Evolutionary conservation across 2,888 invertebrate genomes (phyloP), one percentile per base, ranked within the genome.

Genomic region (Eristalis pertinax): DNA sequence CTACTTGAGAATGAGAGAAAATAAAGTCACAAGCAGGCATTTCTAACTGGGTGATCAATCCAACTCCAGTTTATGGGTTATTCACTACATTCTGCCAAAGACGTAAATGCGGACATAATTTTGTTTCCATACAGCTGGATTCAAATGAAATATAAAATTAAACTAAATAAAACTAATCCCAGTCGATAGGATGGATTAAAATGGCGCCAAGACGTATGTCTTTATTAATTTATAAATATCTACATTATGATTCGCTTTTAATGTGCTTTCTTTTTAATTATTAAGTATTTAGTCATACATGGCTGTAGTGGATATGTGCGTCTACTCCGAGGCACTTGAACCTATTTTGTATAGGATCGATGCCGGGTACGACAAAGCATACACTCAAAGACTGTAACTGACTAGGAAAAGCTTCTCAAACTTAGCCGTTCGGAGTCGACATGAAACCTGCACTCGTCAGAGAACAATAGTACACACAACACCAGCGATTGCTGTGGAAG

Each of bases 181-280:
- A 68, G 80, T 67, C 67, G 76, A 22, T 32, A 19, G 43, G 69
- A 41, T 58, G 68, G 73, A 76, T 77, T 60, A 64, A 73, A 19
- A 41, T 76, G 85, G 85, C 85, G 85, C 85, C 85, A 64, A 43
- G 68, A 32, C 58, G 56, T 70, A 35, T 35, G n/a, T 2, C 24
- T 35, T 35, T 13, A 19, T 72, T 24, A 76, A 38, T 69, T 50
- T 85, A 22, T 63, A 64, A 58, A 77, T 73, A 58, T 5, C 1
- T 32, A 32, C 8, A 4, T 26, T 26, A 26, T 26, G 26, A 43
- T 77, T 19, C 22, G 22, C 58, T 10, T 24, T 43, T 13, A 56
- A 29, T 19, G 22, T 68, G 43, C 2, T 24, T 26, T 5, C 32
- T 67, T 63, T 22, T 19, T 11, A 35, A 35, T 15, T 63, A 35